Conservation (phyloP, 1,140 invertebrate genomes). For the Halictus rubicundus region DNA sequence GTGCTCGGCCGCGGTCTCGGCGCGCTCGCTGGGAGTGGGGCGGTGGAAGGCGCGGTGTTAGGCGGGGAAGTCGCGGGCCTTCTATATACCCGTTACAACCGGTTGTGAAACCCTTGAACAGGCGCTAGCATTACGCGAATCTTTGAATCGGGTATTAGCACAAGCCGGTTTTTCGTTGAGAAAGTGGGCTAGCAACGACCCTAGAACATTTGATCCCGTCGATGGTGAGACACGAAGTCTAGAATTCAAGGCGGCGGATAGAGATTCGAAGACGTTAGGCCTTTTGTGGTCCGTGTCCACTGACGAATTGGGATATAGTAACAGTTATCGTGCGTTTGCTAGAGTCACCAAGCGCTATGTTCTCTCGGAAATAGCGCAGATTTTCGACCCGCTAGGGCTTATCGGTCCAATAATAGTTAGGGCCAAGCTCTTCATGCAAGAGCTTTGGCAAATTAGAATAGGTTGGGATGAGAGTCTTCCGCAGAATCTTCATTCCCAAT, state of each 20-base stretch:
- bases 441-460: neutral
- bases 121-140: neutral
- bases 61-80: no score
- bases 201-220: no score
- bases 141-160: neutral
- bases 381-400: constrained; percentile 15
- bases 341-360: constrained; percentile 5
- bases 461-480: constrained; percentile 7
- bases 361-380: neutral
- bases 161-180: neutral
- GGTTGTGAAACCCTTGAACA: neutral
- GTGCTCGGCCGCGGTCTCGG: no score
- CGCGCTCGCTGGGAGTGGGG: no score
- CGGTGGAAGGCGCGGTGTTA: no score
- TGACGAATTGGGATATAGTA: neutral
- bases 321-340: neutral
- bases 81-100: no score
- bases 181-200: constrained; percentile 7
- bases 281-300: neutral
- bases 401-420: neutral
- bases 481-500: neutral
- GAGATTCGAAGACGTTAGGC: neutral
- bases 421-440: constrained; percentile 6
- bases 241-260: neutral
- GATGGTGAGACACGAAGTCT: no score